phyloP scores from a whole-genome alignment of 2,113 vertebrate species.

The Crotalus helleri region DNA sequence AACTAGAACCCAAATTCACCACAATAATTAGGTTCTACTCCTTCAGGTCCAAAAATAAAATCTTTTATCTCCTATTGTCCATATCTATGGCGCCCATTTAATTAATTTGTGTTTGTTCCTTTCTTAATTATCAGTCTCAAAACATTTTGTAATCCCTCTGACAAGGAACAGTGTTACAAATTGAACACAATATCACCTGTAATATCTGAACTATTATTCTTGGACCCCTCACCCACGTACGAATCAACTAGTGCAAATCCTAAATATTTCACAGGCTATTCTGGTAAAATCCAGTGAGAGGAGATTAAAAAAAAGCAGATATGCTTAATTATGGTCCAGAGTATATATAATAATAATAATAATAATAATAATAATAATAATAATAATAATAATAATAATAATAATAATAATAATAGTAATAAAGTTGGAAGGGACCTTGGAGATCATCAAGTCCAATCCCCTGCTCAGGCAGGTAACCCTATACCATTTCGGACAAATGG shows the following conservation, averaged over 20 bases:
- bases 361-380: no score
- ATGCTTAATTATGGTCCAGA: background rate
- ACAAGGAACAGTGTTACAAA: background rate
- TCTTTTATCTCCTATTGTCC: background rate
- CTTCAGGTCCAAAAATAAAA: background rate
- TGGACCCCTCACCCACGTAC: background rate
- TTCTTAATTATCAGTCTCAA: background rate
- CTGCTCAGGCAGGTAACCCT: no score
- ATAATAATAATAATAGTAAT: no score
- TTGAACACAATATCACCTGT: background rate
- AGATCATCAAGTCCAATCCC: no score
- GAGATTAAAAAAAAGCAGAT: background rate
- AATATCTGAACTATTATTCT: background rate
- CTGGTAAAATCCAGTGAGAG: background rate
- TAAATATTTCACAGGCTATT: background rate
- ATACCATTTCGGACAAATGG: no score
- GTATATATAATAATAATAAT: background rate
- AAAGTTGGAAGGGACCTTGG: no score
- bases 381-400: no score
- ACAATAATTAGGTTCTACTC: background rate
- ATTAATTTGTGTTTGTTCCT: background rate
- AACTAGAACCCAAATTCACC: slow-evolving; percentile 11
- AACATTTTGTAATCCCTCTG: background rate
- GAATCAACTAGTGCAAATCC: background rate
- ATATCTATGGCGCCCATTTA: background rate